Evolutionary conservation across 2,113 vertebrate species (phyloP), one percentile per base, ranked within the genome.

Genomic region (Callithrix jacchus): DNA sequence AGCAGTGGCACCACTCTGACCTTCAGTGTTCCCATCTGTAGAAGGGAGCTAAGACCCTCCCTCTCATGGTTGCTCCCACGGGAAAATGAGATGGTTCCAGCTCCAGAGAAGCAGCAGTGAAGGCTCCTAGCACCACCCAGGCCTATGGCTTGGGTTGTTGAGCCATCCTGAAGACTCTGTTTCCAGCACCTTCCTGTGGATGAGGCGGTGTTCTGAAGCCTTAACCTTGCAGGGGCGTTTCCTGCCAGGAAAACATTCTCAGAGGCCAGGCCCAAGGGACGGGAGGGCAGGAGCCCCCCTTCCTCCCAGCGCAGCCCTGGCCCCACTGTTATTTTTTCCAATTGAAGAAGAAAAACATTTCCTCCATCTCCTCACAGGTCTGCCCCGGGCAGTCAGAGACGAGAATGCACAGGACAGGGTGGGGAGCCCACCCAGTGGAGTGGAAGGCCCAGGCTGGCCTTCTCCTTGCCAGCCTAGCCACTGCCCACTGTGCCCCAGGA

Each of bases 291-390:
- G 87, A 76, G 82, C 49, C 56, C 68, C 92, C 68, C 52, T 52
- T 73, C 77, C 84, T 76, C 85, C 85, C 76, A 11, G 42, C 18
- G 1, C 79, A 52, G 93, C 81, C 74, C 70, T 6, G 73, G 70
- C 89, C 93, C 61, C 87, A 35, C 76, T 97, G 97, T 96, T 97
- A 81, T 96, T 98, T 96, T 98, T 98, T 97, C 96, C 96, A 95
- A 85, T 79, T 85, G 89, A 92, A 97, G 89, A 97, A 97, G 95
- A 91, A 32, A 96, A 94, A 96, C 82, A 83, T 87, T 98, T 97
- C 96, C 97, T 94, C 93, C 13, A 0, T n/a, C 82, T 80, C 77
- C 66, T 47, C 85, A 47, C 32, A 18, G 87, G 40, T 82, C 73
- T 40, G 61, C 40, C 49, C 85, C 17, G 49, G 25, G 17, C 25